Evolutionary conservation across 2,888 invertebrate species (phyloP).

Genomic region (Polydrusus pterygomalis): DNA sequence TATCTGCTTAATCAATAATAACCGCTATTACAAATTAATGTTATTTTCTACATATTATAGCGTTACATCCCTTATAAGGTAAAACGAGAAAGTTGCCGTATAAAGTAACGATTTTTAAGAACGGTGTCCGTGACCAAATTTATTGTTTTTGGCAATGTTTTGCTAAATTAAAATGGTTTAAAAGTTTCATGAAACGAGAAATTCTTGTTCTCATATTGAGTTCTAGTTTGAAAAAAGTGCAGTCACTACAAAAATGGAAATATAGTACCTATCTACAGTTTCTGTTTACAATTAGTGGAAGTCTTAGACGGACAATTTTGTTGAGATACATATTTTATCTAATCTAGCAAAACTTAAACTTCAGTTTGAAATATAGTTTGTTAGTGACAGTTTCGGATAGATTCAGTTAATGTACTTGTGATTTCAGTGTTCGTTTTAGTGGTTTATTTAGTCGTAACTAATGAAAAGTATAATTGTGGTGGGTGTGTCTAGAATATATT

Average conservation of each 20-base stretch:
- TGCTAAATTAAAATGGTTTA: neutral
- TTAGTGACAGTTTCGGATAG: neutral
- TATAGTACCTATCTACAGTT: neutral
- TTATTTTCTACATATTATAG: constrained; percentile 12
- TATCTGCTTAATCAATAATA: neutral
- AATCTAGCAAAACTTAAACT: neutral
- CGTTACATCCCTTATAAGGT: constrained; percentile 35
- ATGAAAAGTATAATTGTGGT: neutral
- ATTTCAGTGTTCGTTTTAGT: neutral
- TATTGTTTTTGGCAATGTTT: constrained; percentile 27
- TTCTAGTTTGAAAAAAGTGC: neutral
- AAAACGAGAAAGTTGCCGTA: constrained; percentile 32
- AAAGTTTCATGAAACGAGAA: neutral
- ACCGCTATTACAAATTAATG: neutral
- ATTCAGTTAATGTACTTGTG: neutral
- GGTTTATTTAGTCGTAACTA: too few species aligned
- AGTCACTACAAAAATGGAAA: neutral
- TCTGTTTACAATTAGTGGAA: neutral
- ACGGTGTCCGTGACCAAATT: constrained; percentile 39
- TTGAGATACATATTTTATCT: neutral
- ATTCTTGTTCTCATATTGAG: neutral
- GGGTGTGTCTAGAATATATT: too few species aligned
- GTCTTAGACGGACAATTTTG: neutral
- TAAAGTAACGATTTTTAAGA: constrained; percentile 40
- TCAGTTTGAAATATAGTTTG: neutral